These are phyloP conservation scores for Hyperopisus bebe DNA, from an alignment of 2,113 vertebrate species.

Conservation along the genomic window DNA sequence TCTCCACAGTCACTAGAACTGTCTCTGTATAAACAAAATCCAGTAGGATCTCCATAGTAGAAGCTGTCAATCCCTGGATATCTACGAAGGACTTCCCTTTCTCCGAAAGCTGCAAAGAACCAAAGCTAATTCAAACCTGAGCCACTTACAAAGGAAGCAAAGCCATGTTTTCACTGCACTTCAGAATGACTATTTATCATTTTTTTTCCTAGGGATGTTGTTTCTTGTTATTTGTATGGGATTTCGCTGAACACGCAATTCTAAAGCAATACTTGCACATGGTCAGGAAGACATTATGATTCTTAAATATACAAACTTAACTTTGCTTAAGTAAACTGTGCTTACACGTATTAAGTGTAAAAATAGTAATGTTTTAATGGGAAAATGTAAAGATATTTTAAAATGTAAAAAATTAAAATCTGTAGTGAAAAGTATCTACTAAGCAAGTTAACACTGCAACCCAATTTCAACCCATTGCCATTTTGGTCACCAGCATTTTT, in stretches of 20 bases:
- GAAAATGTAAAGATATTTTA: neutral
- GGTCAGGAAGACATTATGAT: neutral
- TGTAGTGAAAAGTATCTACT: neutral
- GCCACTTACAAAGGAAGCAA: neutral
- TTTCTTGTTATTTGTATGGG: neutral
- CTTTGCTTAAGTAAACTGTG: neutral
- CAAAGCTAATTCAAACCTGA: neutral
- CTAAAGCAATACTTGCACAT: neutral
- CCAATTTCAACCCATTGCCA: neutral
- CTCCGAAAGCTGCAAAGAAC: conserved; percentile 75
- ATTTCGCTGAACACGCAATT: neutral
- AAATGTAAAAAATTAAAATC: neutral
- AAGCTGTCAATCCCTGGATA: conserved; percentile 90
- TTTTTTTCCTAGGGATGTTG: neutral
- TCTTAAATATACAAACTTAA: neutral
- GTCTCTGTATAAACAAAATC: conserved; percentile 99
- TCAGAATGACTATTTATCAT: neutral
- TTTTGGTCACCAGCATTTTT: neutral
- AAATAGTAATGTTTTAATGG: neutral
- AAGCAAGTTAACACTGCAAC: neutral
- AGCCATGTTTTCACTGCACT: neutral
- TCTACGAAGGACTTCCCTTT: conserved; percentile 96
- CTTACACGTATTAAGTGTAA: neutral
- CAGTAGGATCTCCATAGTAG: conserved; percentile 97
- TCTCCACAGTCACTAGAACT: conserved; percentile 93